Base-by-base conservation (phyloP, 2,888 invertebrate genomes). In the Habroteleia sp. region DNA sequence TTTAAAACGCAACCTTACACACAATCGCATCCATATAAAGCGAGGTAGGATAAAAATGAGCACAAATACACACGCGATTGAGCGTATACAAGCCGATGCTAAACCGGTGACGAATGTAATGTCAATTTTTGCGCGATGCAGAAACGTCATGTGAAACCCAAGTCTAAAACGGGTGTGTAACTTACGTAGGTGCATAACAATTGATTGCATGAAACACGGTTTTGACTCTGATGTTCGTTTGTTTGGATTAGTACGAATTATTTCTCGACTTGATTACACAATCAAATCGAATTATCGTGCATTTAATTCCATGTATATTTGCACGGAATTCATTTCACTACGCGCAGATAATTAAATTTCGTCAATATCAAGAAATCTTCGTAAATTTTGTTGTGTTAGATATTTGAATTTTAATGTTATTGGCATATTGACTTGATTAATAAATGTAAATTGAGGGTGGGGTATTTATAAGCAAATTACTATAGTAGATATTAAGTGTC, bases 221-320 rank as follows among this genome's bases (percentile, higher is more conserved):
- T 25, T 17, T 35, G 35, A 8, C 23, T 58, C 17, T 20, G 33
- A 44, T 11, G 37, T 60, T 35, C 27, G 37, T 35, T 42, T 46
- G 60, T 46, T 46, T 37, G 37, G 46, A 60, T 60, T 60, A 60
- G 27, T 3, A 35, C 39, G 27, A 60, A 60, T 60, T 46, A 60
- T 46, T 60, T 60, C 44, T 35, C 44, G 29, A 14, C 42, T 3
- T 7, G 17, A 35, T 60, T 46, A 17, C 44, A 35, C 44, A 35
- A 46, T 16, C 33, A 3, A 46, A 44, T 44, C 44, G 29, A 62
- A 29, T 29, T 27, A 60, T 44, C 60, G 33, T 62, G 2, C 29
- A 23, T 13, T 50, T 50, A 50, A 17, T 16, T 46, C 29, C 3
- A 10, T 16, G 16, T 13, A 23, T n/a, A 16, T 29, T 27, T 46